These are phyloP conservation scores for Plebejus anna DNA, from an alignment of 2,888 invertebrate genomes.

Conservation along the genomic window DNA sequence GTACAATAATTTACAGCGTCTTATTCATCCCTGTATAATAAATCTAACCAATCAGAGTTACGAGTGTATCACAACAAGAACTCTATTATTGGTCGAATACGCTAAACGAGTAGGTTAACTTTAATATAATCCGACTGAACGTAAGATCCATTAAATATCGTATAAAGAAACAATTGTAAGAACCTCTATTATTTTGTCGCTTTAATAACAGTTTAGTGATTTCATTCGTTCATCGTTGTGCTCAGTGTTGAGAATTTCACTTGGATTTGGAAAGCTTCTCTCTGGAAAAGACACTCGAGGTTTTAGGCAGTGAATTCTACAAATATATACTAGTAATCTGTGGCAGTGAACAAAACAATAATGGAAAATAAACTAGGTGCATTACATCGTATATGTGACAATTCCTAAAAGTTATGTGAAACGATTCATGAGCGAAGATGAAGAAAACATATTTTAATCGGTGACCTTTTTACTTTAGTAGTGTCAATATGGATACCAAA, in stretches of 20 bases:
- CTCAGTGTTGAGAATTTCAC: slow-evolving; percentile 63
- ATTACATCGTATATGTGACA: slow-evolving; percentile 33
- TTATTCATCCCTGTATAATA: slow-evolving; percentile 38
- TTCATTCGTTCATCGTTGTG: slow-evolving; percentile 56
- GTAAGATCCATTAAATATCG: slow-evolving; percentile 42
- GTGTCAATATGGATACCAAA: slow-evolving; percentile 61
- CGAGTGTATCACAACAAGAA: slow-evolving; percentile 40
- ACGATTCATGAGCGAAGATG: slow-evolving; percentile 44
- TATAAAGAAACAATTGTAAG: slow-evolving; percentile 43
- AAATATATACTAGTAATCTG: no score
- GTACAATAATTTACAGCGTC: slow-evolving; percentile 22
- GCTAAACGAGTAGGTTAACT: slow-evolving; percentile 43
- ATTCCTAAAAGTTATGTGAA: slow-evolving; percentile 46
- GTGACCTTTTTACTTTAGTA: slow-evolving; percentile 65
- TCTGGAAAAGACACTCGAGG: slow-evolving; percentile 43
- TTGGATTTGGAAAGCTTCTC: slow-evolving; percentile 49
- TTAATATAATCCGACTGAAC: slow-evolving; percentile 45
- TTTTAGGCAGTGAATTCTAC: slow-evolving; percentile 38
- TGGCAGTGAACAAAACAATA: slow-evolving; percentile 37
- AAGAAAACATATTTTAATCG: slow-evolving; percentile 58
- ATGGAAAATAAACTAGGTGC: slow-evolving; percentile 34
- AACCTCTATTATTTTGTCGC: slow-evolving; percentile 45
- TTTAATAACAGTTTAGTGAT: slow-evolving; percentile 48
- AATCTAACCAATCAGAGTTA: slow-evolving; percentile 45
- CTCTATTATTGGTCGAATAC: slow-evolving; percentile 46